Evolutionary conservation across 2,888 invertebrate species (phyloP).

Genomic region (Teleiodes luculella): DNA sequence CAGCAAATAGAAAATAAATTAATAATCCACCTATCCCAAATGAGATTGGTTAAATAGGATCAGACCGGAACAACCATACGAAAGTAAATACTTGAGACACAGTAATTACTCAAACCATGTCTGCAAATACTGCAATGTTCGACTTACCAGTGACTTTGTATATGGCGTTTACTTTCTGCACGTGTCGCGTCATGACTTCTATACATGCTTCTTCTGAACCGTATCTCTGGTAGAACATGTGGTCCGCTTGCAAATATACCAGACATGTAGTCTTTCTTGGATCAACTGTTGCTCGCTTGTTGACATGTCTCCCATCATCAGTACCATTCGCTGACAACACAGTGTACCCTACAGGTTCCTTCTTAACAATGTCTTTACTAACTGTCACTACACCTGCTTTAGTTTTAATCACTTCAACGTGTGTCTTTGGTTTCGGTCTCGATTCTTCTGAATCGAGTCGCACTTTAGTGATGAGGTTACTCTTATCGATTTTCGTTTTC

Average conservation of each 20-base stretch:
- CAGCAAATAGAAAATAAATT: too few relatives aligned
- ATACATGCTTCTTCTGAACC: slow-evolving; percentile 96
- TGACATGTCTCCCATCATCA: slow-evolving; percentile 80
- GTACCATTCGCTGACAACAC: slow-evolving; percentile 66
- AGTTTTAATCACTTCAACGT: slow-evolving; percentile 82
- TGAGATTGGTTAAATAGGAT: too few relatives aligned
- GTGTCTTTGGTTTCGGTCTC: slow-evolving; percentile 82
- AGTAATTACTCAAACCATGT: too few relatives aligned
- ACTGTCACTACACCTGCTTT: slow-evolving; percentile 82
- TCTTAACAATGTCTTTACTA: slow-evolving; percentile 81
- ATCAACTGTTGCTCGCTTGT: slow-evolving; percentile 85
- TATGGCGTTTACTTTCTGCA: slow-evolving; percentile 94
- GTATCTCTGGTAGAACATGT: slow-evolving; percentile 96
- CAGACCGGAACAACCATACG: too few relatives aligned
- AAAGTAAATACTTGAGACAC: too few relatives aligned
- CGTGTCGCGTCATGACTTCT: slow-evolving; percentile 96
- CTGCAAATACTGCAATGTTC: neutral
- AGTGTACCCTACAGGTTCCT: slow-evolving; percentile 73
- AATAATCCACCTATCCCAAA: too few relatives aligned
- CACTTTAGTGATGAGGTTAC: slow-evolving; percentile 75
- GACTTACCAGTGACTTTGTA: slow-evolving; percentile 87
- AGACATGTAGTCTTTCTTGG: slow-evolving; percentile 95
- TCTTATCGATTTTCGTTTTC: slow-evolving; percentile 74
- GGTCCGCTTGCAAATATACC: slow-evolving; percentile 97
- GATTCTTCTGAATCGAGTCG: slow-evolving; percentile 73